Evolutionary conservation across 2,888 invertebrate species (phyloP).

Genomic region (Ochlodes sylvanus): DNA sequence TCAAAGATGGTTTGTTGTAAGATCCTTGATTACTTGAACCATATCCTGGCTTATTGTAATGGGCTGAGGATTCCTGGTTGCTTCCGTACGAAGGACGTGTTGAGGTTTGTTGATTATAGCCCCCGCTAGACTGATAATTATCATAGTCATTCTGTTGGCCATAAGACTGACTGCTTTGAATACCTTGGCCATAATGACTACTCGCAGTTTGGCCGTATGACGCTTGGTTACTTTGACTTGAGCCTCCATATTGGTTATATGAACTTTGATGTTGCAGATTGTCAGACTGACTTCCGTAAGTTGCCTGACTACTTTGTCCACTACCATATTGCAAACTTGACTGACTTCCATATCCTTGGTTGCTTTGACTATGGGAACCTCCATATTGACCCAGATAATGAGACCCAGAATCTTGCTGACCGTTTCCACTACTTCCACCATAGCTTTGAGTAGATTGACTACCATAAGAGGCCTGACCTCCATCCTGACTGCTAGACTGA

Average conservation of each 20-base stretch:
- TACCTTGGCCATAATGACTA: slow-evolving; percentile 20
- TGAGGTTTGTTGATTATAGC: slow-evolving; percentile 20
- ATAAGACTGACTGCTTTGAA: slow-evolving; percentile 33
- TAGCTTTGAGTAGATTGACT: slow-evolving; percentile 17
- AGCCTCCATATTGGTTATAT: slow-evolving; percentile 11
- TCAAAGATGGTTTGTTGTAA: slow-evolving; percentile 11
- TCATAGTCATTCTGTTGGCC: slow-evolving; percentile 18
- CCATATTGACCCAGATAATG: slow-evolving; percentile 30
- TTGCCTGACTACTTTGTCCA: slow-evolving; percentile 34
- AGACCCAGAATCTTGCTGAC: slow-evolving; percentile 8
- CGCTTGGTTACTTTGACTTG: slow-evolving; percentile 14
- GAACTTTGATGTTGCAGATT: slow-evolving; percentile 39
- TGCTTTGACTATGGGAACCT: slow-evolving; percentile 11
- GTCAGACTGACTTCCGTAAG: slow-evolving; percentile 40
- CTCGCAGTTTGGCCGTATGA: slow-evolving; percentile 16
- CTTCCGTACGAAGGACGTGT: slow-evolving; percentile 35
- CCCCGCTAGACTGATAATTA: not conserved
- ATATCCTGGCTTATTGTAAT: not conserved
- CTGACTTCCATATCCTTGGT: slow-evolving; percentile 31
- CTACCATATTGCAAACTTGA: slow-evolving; percentile 35
- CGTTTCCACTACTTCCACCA: slow-evolving; percentile 39
- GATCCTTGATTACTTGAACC: slow-evolving; percentile 26
- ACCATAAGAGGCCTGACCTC: slow-evolving; percentile 21
- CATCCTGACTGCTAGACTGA: slow-evolving; percentile 30
- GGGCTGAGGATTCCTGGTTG: slow-evolving; percentile 16